phyloP scores from a whole-genome alignment of 2,888 invertebrate species.

The Lordiphosa fenestrarum region DNA sequence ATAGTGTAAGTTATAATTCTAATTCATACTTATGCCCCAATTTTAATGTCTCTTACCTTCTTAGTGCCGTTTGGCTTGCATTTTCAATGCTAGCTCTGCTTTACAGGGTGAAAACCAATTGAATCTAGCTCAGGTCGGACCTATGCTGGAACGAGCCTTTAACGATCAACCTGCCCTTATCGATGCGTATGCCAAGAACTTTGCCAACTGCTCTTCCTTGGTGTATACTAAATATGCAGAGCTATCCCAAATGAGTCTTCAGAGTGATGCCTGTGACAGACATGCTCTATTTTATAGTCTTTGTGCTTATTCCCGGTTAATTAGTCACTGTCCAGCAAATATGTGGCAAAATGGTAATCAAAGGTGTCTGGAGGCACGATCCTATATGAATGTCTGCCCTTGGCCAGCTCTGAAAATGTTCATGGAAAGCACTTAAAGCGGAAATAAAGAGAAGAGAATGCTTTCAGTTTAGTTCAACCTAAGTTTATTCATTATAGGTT shows the following conservation, averaged over 20 bases:
- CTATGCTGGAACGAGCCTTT: slow-evolving; percentile 54
- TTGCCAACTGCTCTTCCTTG: slow-evolving; percentile 42
- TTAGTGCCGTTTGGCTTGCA: slow-evolving; percentile 59
- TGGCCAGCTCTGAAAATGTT: slow-evolving; percentile 58
- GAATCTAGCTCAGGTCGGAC: slow-evolving; percentile 30
- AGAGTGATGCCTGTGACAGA: slow-evolving; percentile 53
- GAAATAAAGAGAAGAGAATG: not conserved
- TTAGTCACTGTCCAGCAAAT: slow-evolving; percentile 39
- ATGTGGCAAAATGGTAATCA: slow-evolving; percentile 46
- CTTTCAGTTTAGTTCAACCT: slow-evolving; percentile 5
- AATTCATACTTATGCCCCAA: not conserved
- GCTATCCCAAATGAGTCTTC: slow-evolving; percentile 39
- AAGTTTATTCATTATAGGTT: slow-evolving; percentile 47
- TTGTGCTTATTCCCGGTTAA: slow-evolving; percentile 52
- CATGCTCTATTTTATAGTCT: slow-evolving; percentile 63
- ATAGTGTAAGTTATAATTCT: slow-evolving; percentile 41
- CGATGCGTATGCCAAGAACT: slow-evolving; percentile 46
- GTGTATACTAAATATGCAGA: slow-evolving; percentile 38
- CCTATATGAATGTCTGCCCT: slow-evolving; percentile 41
- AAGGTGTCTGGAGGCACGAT: slow-evolving; percentile 41
- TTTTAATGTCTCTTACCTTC: not conserved
- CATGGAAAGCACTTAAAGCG: slow-evolving; percentile 47
- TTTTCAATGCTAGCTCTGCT: slow-evolving; percentile 49
- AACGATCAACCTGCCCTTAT: slow-evolving; percentile 26
- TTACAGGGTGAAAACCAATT: slow-evolving; percentile 33